phyloP scores from a whole-genome alignment of 2,888 invertebrate species.

The Actias luna region DNA sequence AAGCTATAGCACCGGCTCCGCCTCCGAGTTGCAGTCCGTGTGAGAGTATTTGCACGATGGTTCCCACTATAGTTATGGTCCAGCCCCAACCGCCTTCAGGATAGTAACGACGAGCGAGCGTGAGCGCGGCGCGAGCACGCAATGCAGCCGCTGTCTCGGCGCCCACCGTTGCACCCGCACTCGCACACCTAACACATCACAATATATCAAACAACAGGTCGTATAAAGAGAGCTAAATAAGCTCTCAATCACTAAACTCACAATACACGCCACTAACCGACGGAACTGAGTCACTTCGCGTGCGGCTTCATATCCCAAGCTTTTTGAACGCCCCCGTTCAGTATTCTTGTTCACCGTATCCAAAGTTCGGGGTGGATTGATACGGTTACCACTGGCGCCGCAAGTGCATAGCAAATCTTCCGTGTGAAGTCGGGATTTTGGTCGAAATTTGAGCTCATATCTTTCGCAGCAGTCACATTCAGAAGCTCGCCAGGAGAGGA shows the following conservation, averaged over 20 bases:
- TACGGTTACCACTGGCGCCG: constrained; percentile 55
- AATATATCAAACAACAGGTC: constrained; percentile 31
- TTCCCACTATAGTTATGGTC: constrained; percentile 88
- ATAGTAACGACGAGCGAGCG: constrained; percentile 89
- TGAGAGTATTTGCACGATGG: constrained; percentile 87
- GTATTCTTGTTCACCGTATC: constrained; percentile 53
- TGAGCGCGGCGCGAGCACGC: constrained; percentile 83
- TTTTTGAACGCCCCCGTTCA: constrained; percentile 76
- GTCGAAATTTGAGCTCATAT: constrained; percentile 44
- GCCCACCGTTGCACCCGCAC: constrained; percentile 72
- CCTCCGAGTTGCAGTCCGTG: constrained; percentile 89
- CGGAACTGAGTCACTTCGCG: constrained; percentile 76
- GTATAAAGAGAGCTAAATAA: constrained; percentile 19
- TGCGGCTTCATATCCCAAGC: constrained; percentile 75
- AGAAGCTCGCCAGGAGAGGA: constrained; percentile 68
- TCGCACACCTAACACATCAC: constrained; percentile 75
- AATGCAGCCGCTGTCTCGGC: constrained; percentile 73
- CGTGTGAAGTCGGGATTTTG: constrained; percentile 44
- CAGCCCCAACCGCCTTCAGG: constrained; percentile 95
- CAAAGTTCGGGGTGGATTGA: constrained; percentile 32
- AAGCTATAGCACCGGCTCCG: constrained; percentile 83
- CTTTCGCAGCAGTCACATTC: constrained; percentile 66
- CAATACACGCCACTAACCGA: constrained; percentile 64
- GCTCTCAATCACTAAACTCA: constrained; percentile 18
- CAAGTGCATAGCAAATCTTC: constrained; percentile 70